Base-by-base conservation (phyloP, 2,888 invertebrate species). In the Monopis laevigella region DNA sequence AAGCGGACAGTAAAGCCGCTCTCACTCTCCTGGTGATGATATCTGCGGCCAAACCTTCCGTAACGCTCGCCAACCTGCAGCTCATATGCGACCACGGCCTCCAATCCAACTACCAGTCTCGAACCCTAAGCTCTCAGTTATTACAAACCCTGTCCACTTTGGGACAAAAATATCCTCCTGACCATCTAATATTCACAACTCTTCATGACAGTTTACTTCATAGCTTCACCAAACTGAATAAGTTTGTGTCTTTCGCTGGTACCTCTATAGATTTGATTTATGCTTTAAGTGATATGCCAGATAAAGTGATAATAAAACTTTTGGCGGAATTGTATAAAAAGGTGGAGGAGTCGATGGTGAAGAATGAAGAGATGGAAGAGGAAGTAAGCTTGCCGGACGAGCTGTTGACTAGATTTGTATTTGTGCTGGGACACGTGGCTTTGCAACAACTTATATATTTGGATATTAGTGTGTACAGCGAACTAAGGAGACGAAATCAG, bases 391-490 rank as follows among this genome's bases (percentile, higher is more conserved):
- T 72, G 14, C 73, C 78, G 1, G 57, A 57, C 0, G 77, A 78
- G 51, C 48, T 84, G 48, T 51, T 85, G 44, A 69, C 77, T 1
- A 66, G 86, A 10, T 84, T 85, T 47, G 62, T 86, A 13, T 84
- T 82, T 46, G 58, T 90, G 13, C 66, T 91, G 43, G 96, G 96
- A 3, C 90, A 92, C 46, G 78, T 92, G 46, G 92, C 92, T 1
- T 67, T 91, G 43, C 87, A 89, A 49, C 89, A 93, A 58, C 85
- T 94, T 60, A 86, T 91, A 39, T 89, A 90, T 60, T 81, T 96
- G 42, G 96, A 97, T 55, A 88, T 89, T 18, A 85, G 84, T 48
- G 86, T 96, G 3, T 92, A 94, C 52, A 90, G 89, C 46, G 95
- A 95, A 65, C 75, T 95, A 53, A 59, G 73, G 55, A 84, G 66